Percentiles rank a stretch among this genome's conserved stretches.
Evolutionary conservation across 2,888 invertebrate species (phyloP).

Genomic region (Axea sp.): DNA sequence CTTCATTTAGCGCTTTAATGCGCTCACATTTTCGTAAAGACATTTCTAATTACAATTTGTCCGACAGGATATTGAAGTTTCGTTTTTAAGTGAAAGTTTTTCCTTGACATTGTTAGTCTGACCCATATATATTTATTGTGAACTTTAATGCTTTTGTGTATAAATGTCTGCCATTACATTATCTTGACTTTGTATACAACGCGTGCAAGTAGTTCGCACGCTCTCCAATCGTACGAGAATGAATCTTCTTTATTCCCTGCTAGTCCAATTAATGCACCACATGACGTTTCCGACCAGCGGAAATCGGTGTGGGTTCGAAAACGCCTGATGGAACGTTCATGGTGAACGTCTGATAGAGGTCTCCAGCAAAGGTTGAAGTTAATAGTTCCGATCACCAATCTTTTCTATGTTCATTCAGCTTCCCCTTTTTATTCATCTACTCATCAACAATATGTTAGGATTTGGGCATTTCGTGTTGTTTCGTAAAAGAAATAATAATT

Average conservation of each 20-base stretch:
- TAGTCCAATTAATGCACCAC: slow-evolving; percentile 77
- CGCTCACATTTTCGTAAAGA: too few relatives aligned
- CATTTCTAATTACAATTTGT: slow-evolving; percentile 12
- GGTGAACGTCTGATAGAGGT: slow-evolving; percentile 61
- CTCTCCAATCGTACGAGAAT: slow-evolving; percentile 65
- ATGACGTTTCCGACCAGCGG: slow-evolving; percentile 76
- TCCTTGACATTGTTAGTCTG: slow-evolving; percentile 16
- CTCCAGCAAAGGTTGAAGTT: slow-evolving; percentile 68
- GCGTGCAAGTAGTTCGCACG: slow-evolving; percentile 60
- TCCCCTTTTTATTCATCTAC: slow-evolving; percentile 8
- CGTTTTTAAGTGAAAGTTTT: slow-evolving; percentile 38
- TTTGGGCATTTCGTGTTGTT: slow-evolving; percentile 7
- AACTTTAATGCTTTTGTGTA: slow-evolving; percentile 29
- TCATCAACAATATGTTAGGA: slow-evolving; percentile 46
- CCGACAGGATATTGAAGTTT: slow-evolving; percentile 25
- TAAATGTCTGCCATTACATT: slow-evolving; percentile 39
- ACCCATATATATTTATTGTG: slow-evolving; percentile 38
- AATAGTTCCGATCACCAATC: slow-evolving; percentile 66
- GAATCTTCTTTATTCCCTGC: slow-evolving; percentile 72
- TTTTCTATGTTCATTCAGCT: slow-evolving; percentile 22
- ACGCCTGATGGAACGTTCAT: slow-evolving; percentile 44
- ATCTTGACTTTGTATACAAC: slow-evolving; percentile 22
- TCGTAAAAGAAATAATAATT: slow-evolving; percentile 10
- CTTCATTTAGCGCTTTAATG: too few relatives aligned
- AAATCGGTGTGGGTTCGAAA: slow-evolving; percentile 67